A percentile compares a stretch with the other conserved stretches of the same genome.
Conservation (phyloP, 2,113 vertebrate species). For the rat (Rattus norvegicus) region GRCr8 NC_086039.1:108675501-108676000, state of each 20-base stretch:
- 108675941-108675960: no score
- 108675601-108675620: not conserved
- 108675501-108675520: conserved; percentile 30
- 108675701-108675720: conserved; percentile 29
- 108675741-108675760: conserved; percentile 21
- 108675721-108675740: not conserved
- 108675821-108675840: not conserved
- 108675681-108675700: not conserved
- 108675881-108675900: not conserved
- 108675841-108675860: not conserved
- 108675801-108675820: not conserved
- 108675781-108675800: not conserved
- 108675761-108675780: conserved; percentile 10
- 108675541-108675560: not conserved
- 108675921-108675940: conserved; percentile 37
- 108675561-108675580: not conserved
- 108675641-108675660: not conserved
- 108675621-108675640: not conserved
- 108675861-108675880: not conserved
- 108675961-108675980: no score
- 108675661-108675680: not conserved
- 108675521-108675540: not conserved
- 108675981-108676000: no score
- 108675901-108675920: conserved; percentile 23
- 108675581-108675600: not conserved